Evolutionary conservation across 2,797 vertebrate genomes (phyloP).

Genomic region (Erethizon dorsatum): DNA sequence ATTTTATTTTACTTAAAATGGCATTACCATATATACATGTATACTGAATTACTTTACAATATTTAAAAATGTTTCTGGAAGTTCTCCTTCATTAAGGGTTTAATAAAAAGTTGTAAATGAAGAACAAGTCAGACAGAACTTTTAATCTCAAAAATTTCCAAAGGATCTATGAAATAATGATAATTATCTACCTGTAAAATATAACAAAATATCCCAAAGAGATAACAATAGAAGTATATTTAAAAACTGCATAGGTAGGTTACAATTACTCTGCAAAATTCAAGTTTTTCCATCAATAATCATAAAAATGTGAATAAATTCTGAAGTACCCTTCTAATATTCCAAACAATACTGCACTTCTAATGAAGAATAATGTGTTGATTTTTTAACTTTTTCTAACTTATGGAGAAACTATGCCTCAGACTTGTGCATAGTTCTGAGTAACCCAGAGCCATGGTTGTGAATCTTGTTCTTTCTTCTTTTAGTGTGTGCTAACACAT

Average conservation of each 20-base stretch:
- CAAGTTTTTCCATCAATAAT: background rate
- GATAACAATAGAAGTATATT: background rate
- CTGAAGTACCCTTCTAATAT: background rate
- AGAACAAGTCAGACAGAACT: background rate
- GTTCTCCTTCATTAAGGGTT: background rate
- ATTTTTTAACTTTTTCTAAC: background rate
- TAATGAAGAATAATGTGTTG: background rate
- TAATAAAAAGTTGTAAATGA: background rate
- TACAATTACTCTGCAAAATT: background rate
- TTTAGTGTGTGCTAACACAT: background rate
- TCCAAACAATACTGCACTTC: background rate
- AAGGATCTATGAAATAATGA: background rate
- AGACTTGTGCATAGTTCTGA: background rate
- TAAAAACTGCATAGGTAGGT: background rate
- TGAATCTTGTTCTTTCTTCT: background rate
- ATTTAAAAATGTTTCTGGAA: background rate
- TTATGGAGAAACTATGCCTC: background rate
- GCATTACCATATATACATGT: background rate
- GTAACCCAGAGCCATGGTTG: fast-evolving
- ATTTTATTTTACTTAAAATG: background rate
- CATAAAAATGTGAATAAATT: background rate
- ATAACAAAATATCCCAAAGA: background rate
- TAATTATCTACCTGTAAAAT: background rate
- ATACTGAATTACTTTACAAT: background rate
- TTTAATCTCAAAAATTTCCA: background rate